These are phyloP conservation scores for Parapsyche elsis DNA, from an alignment of 1,140 invertebrate genomes.

Conservation along the genomic window DNA sequence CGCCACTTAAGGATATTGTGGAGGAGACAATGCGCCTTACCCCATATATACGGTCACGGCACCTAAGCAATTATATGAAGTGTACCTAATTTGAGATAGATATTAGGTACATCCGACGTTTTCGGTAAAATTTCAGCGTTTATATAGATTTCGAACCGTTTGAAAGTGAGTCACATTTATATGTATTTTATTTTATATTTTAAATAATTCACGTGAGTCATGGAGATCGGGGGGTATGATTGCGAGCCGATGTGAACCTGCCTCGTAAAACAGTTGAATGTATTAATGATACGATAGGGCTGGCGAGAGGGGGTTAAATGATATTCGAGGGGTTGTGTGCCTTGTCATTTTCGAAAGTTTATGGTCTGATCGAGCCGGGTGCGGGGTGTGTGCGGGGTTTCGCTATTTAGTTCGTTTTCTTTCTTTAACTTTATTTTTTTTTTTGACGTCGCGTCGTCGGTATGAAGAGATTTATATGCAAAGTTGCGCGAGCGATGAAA, in stretches of 20 bases:
- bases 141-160: too few species aligned
- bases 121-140: too few species aligned
- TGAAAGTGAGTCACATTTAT: background rate
- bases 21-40: background rate
- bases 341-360: conserved; percentile 41
- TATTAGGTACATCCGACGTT: too few species aligned
- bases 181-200: background rate
- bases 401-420: conserved; percentile 12
- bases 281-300: conserved; percentile 38
- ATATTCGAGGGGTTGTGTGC: conserved; percentile 10
- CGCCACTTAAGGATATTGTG: background rate
- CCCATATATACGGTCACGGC: conserved; percentile 1
- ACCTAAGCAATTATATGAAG: conserved; percentile 26
- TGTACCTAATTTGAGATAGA: conserved; percentile 27
- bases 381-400: background rate
- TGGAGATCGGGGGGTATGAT: background rate
- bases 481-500: conserved; percentile 45
- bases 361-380: background rate
- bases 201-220: conserved; percentile 25
- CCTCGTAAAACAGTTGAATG: conserved; percentile 38
- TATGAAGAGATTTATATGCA: conserved; percentile 52
- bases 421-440: background rate
- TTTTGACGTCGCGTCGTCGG: conserved; percentile 25
- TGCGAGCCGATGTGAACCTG: background rate
- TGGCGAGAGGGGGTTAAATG: background rate